Evolutionary conservation across 2,797 vertebrate genomes (phyloP), one percentile per base, ranked within the genome.

Genomic region (Cyprinella venusta): DNA sequence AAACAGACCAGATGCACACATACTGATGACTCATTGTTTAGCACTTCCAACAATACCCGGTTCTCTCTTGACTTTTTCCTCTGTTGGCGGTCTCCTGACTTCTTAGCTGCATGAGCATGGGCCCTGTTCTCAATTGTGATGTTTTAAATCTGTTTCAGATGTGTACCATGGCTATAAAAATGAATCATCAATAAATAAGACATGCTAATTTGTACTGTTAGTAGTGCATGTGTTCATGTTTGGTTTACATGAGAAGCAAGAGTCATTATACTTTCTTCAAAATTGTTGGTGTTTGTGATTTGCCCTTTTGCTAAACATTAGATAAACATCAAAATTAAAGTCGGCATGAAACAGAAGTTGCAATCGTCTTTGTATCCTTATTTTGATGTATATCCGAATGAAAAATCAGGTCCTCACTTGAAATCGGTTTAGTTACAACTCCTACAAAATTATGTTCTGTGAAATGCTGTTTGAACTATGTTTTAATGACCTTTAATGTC

Each of bases 11-110:
- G 33, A 83, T 24, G 63, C 69, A 85, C 40, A 85, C 56, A 79
- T 21, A 30, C 19, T 26, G 21, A 76, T 88, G 88, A 90, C 79
- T 89, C 76, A 89, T 84, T 87, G 67, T 83, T 85, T 82, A 78
- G 76, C 61, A 33, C 72, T 72, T 74, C 80, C 21, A 68, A 67
- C 69, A 71, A 42, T 69, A 19, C 24, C 42, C 48, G 33, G 38
- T 82, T 82, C 80, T 82, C 2, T 33, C 75, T 48, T 54, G 2
- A 70, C 70, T 85, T 87, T 85, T 87, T 75, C 45, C 68, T 87
- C 38, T 48, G 30, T 76, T 65, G 40, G 56, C 80, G 7, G 75
- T 87, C 84, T 74, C 80, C 61, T 75, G 52, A 64, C 16, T 72
- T 59, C 45, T 64, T 16, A 24, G 24, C 61, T 69, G 54, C 36